Evolutionary conservation across 2,113 vertebrate species (phyloP).

Genomic region (Forbesichthys agassizii): DNA sequence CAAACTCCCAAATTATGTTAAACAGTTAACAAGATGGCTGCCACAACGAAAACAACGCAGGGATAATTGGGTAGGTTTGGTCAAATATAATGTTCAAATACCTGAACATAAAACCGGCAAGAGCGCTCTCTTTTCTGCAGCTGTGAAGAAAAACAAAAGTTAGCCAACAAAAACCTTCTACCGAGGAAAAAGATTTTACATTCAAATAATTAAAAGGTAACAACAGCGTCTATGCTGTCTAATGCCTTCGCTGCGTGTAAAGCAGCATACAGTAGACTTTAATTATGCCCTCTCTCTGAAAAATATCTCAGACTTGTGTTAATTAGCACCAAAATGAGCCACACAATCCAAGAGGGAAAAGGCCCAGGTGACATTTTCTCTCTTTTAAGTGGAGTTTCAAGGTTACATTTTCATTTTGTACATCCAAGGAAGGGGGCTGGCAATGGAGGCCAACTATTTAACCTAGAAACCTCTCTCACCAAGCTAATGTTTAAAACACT

Average conservation of each 20-base stretch:
- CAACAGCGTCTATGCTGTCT: too few species aligned
- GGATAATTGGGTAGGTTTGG: constrained; percentile 1
- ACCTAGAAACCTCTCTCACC: constrained; percentile 14
- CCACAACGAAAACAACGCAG: constrained; percentile 16
- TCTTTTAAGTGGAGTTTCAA: constrained; percentile 33
- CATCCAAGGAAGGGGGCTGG: constrained; percentile 1
- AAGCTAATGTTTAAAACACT: constrained; percentile 11
- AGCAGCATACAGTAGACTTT: constrained; percentile 4
- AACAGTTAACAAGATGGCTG: constrained; percentile 11
- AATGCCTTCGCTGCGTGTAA: background rate
- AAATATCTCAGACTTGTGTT: constrained; percentile 31
- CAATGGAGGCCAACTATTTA: constrained; percentile 8
- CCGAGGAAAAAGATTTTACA: background rate
- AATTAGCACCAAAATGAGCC: constrained; percentile 48
- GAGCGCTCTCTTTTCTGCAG: constrained; percentile 99
- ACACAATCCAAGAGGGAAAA: constrained; percentile 30
- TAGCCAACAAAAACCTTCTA: constrained; percentile 30
- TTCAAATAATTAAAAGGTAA: background rate
- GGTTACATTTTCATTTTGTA: constrained; percentile 24
- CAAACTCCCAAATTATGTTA: constrained; percentile 32
- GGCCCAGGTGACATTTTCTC: constrained; percentile 11
- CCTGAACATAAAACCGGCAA: constrained; percentile 99
- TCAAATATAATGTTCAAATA: constrained; percentile 68
- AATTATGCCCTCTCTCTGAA: constrained; percentile 21
- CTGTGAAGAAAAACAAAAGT: constrained; percentile 84